phyloP scores from a whole-genome alignment of 2,113 vertebrate species.

The Ovibos moschatus region DNA sequence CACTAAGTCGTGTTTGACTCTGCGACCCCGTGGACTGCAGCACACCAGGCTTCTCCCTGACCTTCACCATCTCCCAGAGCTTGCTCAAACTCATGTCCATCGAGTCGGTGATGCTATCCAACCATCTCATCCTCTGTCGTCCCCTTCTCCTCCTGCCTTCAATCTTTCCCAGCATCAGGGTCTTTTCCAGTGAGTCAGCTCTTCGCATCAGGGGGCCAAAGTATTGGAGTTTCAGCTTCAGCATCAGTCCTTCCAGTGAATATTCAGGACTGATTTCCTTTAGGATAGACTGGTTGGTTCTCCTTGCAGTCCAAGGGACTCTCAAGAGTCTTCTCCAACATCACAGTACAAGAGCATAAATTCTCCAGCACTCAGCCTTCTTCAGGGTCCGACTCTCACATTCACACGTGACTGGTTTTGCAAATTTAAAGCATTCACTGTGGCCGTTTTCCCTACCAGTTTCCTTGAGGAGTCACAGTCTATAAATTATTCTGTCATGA shows the following conservation, averaged over 20 bases:
- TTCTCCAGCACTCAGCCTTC: not conserved
- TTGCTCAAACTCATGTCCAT: not conserved
- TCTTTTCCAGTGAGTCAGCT: not conserved
- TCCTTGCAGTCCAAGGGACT: not conserved
- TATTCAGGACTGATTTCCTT: not conserved
- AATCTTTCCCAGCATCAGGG: not conserved
- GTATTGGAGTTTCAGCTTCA: not conserved
- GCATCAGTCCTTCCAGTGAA: not conserved
- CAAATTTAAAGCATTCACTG: not conserved
- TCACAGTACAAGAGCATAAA: not conserved
- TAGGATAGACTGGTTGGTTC: not conserved
- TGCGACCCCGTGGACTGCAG: not conserved
- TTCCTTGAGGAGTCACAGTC: not conserved
- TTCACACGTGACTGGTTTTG: not conserved
- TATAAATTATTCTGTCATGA: not conserved
- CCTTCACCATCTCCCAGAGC: not conserved
- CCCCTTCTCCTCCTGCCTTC: not conserved
- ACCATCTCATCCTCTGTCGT: not conserved
- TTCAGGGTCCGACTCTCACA: not conserved
- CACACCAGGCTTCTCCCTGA: not conserved
- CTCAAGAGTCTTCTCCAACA: not conserved
- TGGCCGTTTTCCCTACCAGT: not conserved
- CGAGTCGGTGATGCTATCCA: not conserved
- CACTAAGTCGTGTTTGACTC: accelerated
- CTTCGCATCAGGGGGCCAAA: not conserved